A percentile compares a stretch with the other conserved stretches of the same genome.
phyloP scores from a whole-genome alignment of 1,140 invertebrate species.

The Cephus cinctus region DNA sequence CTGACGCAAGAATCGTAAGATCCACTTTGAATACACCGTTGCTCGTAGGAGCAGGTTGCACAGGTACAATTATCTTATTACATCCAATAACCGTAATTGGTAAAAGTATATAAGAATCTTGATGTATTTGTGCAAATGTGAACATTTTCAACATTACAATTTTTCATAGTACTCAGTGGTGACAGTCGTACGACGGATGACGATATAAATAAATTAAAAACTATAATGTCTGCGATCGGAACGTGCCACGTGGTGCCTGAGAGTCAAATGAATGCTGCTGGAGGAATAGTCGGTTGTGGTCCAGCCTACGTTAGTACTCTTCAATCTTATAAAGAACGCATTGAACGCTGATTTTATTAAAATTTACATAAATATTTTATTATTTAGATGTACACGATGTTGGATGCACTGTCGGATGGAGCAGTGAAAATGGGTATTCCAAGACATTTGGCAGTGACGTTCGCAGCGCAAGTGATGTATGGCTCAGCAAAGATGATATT shows the following conservation, averaged over 20 bases:
- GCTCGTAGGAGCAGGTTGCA: neutral
- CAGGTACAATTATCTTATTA: neutral
- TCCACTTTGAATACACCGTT: conserved; percentile 7
- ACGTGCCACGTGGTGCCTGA: conserved; percentile 78
- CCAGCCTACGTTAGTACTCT: conserved; percentile 80
- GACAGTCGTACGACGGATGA: conserved; percentile 64
- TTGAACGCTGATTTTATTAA: neutral
- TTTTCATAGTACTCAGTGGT: conserved; percentile 80
- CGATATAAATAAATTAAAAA: conserved; percentile 62
- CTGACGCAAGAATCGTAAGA: conserved; percentile 5
- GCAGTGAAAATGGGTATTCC: conserved; percentile 86
- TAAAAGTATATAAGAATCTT: neutral
- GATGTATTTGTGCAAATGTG: conserved; percentile 37
- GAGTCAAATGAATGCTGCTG: conserved; percentile 73
- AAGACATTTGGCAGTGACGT: conserved; percentile 69
- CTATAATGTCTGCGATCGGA: conserved; percentile 71
- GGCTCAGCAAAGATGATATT: conserved; percentile 85
- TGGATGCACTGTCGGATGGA: conserved; percentile 87
- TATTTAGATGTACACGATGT: conserved; percentile 74
- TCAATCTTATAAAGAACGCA: neutral
- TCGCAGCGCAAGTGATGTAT: conserved; percentile 77
- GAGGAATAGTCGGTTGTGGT: conserved; percentile 78
- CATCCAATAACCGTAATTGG: neutral
- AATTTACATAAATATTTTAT: neutral
- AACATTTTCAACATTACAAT: conserved; percentile 86